phyloP scores from a whole-genome alignment of 2,888 invertebrate genomes.

The Oscheius sp. region DNA sequence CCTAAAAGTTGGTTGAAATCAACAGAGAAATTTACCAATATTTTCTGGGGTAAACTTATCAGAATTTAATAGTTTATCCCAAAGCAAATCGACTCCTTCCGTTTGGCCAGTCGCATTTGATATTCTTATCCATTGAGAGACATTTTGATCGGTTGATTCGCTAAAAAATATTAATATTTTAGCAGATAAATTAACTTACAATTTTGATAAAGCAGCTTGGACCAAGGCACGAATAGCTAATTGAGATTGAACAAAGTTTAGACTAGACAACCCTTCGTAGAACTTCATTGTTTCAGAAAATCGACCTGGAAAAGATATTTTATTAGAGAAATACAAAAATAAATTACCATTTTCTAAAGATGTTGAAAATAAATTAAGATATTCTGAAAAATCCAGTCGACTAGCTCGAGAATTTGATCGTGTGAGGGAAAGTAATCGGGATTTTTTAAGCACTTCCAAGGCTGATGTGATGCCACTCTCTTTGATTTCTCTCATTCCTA shows the following conservation, averaged over 20 bases:
- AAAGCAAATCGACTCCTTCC: not conserved
- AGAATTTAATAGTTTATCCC: not conserved
- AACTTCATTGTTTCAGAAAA: not conserved
- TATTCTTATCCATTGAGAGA: not conserved
- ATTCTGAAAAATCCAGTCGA: not conserved
- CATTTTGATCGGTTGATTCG: too few species aligned
- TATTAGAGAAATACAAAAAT: not conserved
- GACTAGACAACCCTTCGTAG: not conserved
- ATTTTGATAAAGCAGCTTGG: not conserved
- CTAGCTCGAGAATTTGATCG: not conserved
- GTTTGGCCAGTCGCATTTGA: not conserved
- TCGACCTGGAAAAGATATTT: not conserved
- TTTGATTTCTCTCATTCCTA: not conserved
- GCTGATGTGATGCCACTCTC: not conserved
- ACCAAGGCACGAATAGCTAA: not conserved
- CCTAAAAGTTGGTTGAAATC: not conserved
- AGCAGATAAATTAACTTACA: not conserved
- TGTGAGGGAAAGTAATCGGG: not conserved
- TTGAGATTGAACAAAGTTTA: not conserved
- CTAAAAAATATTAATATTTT: too few species aligned
- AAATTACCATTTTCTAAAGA: not conserved
- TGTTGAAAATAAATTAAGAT: not conserved
- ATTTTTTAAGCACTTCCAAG: not conserved
- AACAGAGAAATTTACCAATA: not conserved
- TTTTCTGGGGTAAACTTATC: not conserved